Conservation (phyloP, 1,140 invertebrate genomes). For the Ceratoteleas bidentatus region DNA sequence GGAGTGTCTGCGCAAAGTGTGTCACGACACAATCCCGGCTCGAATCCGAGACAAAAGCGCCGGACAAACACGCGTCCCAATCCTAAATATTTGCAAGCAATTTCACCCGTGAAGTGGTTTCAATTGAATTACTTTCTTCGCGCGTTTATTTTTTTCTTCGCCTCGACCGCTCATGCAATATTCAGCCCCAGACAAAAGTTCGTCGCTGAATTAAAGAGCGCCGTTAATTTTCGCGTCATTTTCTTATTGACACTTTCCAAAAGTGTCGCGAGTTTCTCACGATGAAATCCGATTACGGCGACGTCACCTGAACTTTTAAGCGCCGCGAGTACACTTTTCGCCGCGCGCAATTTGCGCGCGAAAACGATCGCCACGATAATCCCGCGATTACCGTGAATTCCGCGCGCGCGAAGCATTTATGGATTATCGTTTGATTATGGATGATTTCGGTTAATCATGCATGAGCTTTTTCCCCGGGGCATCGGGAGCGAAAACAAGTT, state of each 20-base stretch:
- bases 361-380: too few species aligned
- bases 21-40: slow-evolving; percentile 19
- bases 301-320: too few species aligned
- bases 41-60: slow-evolving; percentile 20
- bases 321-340: too few species aligned
- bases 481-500: background rate
- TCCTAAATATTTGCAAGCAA: slow-evolving; percentile 30
- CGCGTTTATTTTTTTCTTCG: background rate
- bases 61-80: slow-evolving; percentile 20
- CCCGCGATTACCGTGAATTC: background rate
- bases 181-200: too few species aligned
- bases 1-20: slow-evolving; percentile 38
- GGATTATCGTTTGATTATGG: slow-evolving; percentile 4
- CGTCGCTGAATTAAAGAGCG: too few species aligned
- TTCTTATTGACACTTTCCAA: too few species aligned
- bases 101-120: slow-evolving; percentile 24
- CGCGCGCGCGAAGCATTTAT: background rate
- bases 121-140: slow-evolving; percentile 14
- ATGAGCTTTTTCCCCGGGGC: background rate
- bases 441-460: slow-evolving; percentile 7
- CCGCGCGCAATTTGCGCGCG: too few species aligned
- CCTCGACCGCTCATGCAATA: too few species aligned
- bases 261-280: too few species aligned
- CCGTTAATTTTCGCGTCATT: too few species aligned
- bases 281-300: too few species aligned